Conservation (phyloP, 2,113 vertebrate genomes). For the Ictidomys tridecemlineatus region DNA sequence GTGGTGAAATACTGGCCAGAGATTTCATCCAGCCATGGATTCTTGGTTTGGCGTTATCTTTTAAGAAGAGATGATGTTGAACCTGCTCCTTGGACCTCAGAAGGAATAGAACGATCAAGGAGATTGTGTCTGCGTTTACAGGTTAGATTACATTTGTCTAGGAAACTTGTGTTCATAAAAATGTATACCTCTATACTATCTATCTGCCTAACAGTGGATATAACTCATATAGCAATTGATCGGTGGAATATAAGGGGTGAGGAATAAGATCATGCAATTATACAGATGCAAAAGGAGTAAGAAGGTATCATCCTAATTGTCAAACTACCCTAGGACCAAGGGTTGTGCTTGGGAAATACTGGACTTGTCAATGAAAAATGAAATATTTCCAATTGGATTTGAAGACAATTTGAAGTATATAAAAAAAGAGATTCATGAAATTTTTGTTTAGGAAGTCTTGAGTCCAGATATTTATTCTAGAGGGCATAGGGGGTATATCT, state of each 20-base stretch:
- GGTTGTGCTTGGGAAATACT: background rate
- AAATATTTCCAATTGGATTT: conserved; percentile 26
- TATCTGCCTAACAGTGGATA: background rate
- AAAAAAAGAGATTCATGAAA: background rate
- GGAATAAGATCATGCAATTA: conserved; percentile 27
- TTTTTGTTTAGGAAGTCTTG: background rate
- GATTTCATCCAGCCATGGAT: conserved; percentile 98
- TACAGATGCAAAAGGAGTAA: background rate
- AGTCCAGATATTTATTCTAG: conserved; percentile 19
- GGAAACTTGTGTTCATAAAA: conserved; percentile 36
- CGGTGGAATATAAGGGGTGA: conserved; percentile 26
- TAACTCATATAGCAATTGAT: background rate
- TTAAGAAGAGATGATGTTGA: conserved; percentile 97
- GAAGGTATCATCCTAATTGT: background rate
- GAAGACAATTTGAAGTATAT: conserved; percentile 29
- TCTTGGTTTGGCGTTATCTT: conserved; percentile 98
- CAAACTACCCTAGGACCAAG: background rate
- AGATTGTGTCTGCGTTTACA: conserved; percentile 96
- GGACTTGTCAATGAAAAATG: conserved; percentile 24
- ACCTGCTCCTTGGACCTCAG: conserved; percentile 97
- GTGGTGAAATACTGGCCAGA: conserved; percentile 99
- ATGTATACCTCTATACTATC: background rate
- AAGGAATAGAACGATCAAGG: conserved; percentile 95
- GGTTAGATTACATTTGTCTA: conserved; percentile 86
- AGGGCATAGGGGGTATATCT: background rate